Evolutionary conservation across 2,113 vertebrate species (phyloP).

Genomic region (Syngnathoides biaculeatus): DNA sequence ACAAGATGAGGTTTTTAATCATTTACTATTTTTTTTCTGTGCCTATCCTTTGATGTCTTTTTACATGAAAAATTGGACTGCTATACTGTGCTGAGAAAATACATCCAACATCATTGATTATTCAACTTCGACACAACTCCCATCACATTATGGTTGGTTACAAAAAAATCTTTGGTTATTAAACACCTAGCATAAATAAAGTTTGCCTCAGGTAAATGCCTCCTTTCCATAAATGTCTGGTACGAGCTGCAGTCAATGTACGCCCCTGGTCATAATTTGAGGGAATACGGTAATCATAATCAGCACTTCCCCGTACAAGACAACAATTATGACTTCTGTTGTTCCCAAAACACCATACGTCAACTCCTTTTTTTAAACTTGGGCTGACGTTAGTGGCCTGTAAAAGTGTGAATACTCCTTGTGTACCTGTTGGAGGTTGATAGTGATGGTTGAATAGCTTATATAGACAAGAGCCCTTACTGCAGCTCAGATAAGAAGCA

Average conservation of each 20-base stretch:
- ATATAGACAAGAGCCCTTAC: slow-evolving; percentile 37
- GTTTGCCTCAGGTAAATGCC: background rate
- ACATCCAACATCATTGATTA: too few relatives aligned
- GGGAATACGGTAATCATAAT: background rate
- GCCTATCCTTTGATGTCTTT: too few relatives aligned
- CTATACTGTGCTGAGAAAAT: too few relatives aligned
- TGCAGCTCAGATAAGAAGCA: slow-evolving; percentile 58
- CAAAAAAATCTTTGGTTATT: too few relatives aligned
- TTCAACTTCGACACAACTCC: too few relatives aligned
- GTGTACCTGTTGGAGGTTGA: slow-evolving; percentile 55
- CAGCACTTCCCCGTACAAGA: background rate
- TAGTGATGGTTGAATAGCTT: slow-evolving; percentile 61
- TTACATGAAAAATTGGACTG: too few relatives aligned
- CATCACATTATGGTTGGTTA: background rate
- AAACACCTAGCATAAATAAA: too few relatives aligned
- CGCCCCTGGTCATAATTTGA: background rate
- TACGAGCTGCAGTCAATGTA: background rate
- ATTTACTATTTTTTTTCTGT: too few relatives aligned
- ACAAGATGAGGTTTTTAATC: too few relatives aligned
- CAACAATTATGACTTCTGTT: background rate
- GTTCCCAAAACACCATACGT: slow-evolving; percentile 1
- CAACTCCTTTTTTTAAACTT: slow-evolving; percentile 4
- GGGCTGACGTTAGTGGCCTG: slow-evolving; percentile 13
- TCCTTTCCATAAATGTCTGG: background rate
- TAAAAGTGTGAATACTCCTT: slow-evolving; percentile 21